Base-by-base conservation (phyloP, 2,113 vertebrate species). In the Pholis gunnellus region DNA sequence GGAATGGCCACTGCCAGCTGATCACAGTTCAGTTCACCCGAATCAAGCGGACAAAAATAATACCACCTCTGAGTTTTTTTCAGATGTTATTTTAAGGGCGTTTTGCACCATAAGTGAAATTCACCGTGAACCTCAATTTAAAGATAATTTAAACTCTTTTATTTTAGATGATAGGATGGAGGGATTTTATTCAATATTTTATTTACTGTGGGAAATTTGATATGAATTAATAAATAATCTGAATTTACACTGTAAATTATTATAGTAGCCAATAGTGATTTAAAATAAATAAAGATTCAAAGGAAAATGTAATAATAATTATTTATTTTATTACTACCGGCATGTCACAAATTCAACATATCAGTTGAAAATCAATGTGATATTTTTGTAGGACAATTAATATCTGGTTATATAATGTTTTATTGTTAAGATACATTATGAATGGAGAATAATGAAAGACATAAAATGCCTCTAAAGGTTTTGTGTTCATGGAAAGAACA, bases 1-100 rank as follows among this genome's bases (percentile, higher is more conserved):
- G 73, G 59, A 81, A 66, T 78, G 67, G 54, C 59, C 52, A 42
- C 54, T 46, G 1, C 34, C 57, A 74, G 78, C 36, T 77, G 25
- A 78, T 38, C 44, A 29, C 66, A 36, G 69, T 59, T 76, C 67
- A 82, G 29, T 73, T 66, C 31, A 69, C 3, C 25, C 22, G 67
- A 72, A 79, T 75, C 36, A 70, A 75, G 66, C 70, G 2, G 48
- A 56, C 8, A 42, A 10, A 25, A 61, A 72, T 52, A 60, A 56
- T 25, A 56, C 6, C 6, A 64, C 46, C 57, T 10, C 14, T 17
- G 40, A 29, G 15, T 29, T 27, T 2, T 27, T 2, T 72, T 50
- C 3, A 60, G 10, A 59, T 29, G 14, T 5, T 2, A 38, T 31
- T 36, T 44, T 27, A 38, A 60, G 6, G 22, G 8, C 2, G n/a